Conservation (phyloP, 2,797 vertebrate species). For the Enteromius afrohamiltoni region DNA sequence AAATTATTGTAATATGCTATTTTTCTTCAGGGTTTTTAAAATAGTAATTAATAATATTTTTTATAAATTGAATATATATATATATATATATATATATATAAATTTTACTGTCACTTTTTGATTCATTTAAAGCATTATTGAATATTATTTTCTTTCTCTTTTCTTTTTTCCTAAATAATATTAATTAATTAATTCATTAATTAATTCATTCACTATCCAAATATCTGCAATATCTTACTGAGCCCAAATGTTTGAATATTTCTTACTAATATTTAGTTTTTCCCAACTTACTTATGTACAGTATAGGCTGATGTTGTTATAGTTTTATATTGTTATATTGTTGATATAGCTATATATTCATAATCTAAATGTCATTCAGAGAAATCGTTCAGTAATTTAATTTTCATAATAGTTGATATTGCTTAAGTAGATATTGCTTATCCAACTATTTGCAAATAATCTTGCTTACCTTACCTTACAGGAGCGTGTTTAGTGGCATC, state of each 20-base stretch:
- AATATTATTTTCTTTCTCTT: not conserved
- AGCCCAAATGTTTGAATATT: not conserved
- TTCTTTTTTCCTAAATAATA: too few relatives aligned
- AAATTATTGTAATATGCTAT: not conserved
- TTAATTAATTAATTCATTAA: too few relatives aligned
- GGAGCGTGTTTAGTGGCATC: not conserved
- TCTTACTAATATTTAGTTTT: not conserved
- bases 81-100: too few relatives aligned
- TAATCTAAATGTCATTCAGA: not conserved
- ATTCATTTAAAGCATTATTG: not conserved
- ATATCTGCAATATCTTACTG: too few relatives aligned
- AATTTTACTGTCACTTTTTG: not conserved
- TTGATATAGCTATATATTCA: not conserved
- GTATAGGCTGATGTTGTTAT: not conserved
- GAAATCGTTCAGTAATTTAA: not conserved
- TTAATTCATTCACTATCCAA: too few relatives aligned
- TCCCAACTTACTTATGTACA: not conserved
- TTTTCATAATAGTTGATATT: not conserved
- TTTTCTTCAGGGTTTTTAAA: not conserved
- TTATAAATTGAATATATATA: too few relatives aligned
- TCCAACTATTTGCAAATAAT: constrained; percentile 6
- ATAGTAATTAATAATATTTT: not conserved
- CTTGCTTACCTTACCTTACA: constrained; percentile 31
- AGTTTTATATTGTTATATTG: not conserved
- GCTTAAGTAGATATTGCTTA: not conserved